Conservation (phyloP, 2,888 invertebrate species). For the Listrodromus nycthemerus region DNA sequence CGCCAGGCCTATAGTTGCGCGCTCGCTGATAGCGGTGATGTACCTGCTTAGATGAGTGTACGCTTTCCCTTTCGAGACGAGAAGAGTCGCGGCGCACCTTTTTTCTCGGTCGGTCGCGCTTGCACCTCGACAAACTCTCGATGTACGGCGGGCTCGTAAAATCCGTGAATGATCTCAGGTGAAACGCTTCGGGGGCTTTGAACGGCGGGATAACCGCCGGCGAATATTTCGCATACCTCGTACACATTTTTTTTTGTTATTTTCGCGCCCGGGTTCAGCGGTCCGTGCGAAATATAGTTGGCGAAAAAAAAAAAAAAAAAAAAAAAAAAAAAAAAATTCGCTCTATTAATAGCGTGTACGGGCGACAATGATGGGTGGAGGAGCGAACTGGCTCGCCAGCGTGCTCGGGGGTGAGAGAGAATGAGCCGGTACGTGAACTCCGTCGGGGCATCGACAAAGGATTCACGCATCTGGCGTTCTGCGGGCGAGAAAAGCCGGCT, state of each 20-base stretch:
- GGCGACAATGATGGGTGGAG: constrained; percentile 20
- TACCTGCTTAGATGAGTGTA: constrained; percentile 49
- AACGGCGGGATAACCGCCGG: neutral
- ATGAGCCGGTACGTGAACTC: constrained; percentile 22
- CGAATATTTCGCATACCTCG: neutral
- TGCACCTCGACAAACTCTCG: neutral
- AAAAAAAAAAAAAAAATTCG: constrained; percentile 39
- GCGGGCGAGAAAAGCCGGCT: constrained; percentile 44
- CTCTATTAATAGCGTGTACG: neutral
- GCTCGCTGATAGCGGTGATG: constrained; percentile 33
- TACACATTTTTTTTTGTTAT: neutral
- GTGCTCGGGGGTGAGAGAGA: constrained; percentile 38
- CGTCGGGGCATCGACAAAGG: constrained; percentile 50
- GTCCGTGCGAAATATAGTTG: constrained; percentile 12
- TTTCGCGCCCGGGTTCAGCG: constrained; percentile 8
- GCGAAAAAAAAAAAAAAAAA: constrained; percentile 33
- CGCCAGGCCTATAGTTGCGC: constrained; percentile 2
- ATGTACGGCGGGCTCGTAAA: neutral
- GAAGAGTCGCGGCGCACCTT: constrained; percentile 3
- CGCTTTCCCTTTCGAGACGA: constrained; percentile 66
- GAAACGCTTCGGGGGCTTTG: constrained; percentile 1
- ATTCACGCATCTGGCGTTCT: constrained; percentile 62
- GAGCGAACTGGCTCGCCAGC: constrained; percentile 16
- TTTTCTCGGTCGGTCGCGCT: constrained; percentile 13
- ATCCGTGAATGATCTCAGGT: constrained; percentile 21